Base-by-base conservation (phyloP, 1,140 invertebrate species). In the Achatina immaculata region DNA sequence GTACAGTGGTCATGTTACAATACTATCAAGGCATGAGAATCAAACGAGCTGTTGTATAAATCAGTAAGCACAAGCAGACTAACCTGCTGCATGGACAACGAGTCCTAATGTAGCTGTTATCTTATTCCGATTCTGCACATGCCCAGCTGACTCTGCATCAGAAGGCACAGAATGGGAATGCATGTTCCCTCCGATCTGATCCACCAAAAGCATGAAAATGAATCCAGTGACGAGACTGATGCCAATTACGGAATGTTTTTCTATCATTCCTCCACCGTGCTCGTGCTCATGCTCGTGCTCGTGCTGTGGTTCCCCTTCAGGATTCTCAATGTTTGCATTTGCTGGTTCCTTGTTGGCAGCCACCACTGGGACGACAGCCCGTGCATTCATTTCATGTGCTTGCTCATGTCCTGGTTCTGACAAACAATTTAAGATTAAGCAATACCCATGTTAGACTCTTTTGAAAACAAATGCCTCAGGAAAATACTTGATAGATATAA, bases 181-280 rank as follows among this genome's bases (percentile, higher is more conserved):
- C 28, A 83, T 48, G 73, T 90, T 86, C 34, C 93, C 93, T 80
- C 92, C 88, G 51, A 92, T 91, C 86, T 98, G 96, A 92, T 99
- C 98, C 3, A 99, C 95, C 14, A 99, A 90, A 71, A 99, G 92
- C 98, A 99, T 99, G 88, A 99, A 98, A 31, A 99, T 94, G 92
- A 99, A 99, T 28, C 98, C 95, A 45, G 95, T 87, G n/a, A 96
- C 94, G 45, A 96, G 92, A 43, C 94, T 93, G 40, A 95, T 90
- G 62, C 96, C 95, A 85, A 96, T 95, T 16, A 86, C 75, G 24
- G 86, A 87, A 82, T 91, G 89, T 36, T 87, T 85, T 71, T 88
- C 86, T 14, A 76, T 78, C 69, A 86, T 85, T 48, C 81, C 79
- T 58, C 85, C 80, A 81, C 89, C 85, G 40, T 82, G 78, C 55